These are phyloP conservation scores for Leontocebus nigricollis DNA, from an alignment of 2,797 vertebrate species.

Conservation along the genomic window DNA sequence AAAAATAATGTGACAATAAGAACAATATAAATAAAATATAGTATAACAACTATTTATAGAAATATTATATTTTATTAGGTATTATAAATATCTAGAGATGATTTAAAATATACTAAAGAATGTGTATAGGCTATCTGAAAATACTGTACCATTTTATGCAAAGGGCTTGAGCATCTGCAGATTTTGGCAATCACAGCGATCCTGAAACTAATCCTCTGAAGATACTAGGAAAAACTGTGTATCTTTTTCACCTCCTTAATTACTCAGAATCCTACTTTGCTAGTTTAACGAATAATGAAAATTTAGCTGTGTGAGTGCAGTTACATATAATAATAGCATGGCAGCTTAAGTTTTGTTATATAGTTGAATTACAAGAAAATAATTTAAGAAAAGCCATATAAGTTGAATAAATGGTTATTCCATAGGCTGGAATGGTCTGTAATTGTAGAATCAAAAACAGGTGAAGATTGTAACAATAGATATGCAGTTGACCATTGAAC, in stretches of 20 bases:
- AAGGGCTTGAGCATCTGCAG: background rate
- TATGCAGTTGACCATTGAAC: background rate
- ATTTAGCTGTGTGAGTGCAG: background rate
- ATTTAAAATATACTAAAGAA: background rate
- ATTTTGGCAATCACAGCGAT: background rate
- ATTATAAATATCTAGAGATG: background rate
- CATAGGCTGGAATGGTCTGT: background rate
- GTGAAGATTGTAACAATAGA: background rate
- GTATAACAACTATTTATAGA: background rate
- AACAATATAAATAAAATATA: background rate
- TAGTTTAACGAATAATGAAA: background rate
- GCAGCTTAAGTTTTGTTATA: background rate
- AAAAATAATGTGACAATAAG: background rate
- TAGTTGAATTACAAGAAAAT: background rate
- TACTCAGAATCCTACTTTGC: background rate
- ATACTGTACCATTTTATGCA: background rate
- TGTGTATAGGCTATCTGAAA: background rate
- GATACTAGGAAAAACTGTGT: background rate
- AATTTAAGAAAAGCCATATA: background rate
- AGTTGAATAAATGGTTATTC: background rate
- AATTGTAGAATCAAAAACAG: background rate
- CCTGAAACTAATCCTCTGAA: background rate
- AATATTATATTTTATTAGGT: background rate
- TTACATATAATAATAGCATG: background rate
- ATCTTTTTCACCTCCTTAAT: background rate